phyloP scores from a whole-genome alignment of 2,888 invertebrate species.

The Acleris cristana region DNA sequence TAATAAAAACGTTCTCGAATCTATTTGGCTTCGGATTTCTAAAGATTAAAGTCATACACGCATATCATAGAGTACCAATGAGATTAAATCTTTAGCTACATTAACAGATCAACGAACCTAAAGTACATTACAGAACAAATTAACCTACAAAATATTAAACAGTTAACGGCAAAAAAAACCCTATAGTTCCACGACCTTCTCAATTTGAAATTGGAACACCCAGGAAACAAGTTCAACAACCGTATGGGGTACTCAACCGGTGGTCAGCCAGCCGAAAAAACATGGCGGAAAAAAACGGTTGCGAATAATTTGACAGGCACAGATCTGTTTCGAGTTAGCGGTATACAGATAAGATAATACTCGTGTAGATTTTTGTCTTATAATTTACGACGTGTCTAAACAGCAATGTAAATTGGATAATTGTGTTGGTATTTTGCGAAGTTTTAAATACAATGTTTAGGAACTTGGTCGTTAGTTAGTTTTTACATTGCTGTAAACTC shows the following conservation, averaged over 20 bases:
- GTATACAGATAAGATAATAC: conserved; percentile 25
- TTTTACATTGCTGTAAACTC: not conserved
- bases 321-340: conserved; percentile 38
- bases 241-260: conserved; percentile 47
- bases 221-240: conserved; percentile 44
- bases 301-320: conserved; percentile 46
- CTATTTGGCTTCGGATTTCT: too few relatives aligned
- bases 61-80: not conserved
- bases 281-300: conserved; percentile 47
- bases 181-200: conserved; percentile 41
- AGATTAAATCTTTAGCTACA: not conserved
- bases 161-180: conserved; percentile 17
- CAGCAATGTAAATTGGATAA: conserved; percentile 57
- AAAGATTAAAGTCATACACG: too few relatives aligned
- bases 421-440: conserved; percentile 44
- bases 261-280: conserved; percentile 53
- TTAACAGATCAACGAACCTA: conserved; percentile 16
- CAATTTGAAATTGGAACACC: conserved; percentile 42
- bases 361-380: conserved; percentile 33
- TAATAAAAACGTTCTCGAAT: too few relatives aligned
- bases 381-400: conserved; percentile 21
- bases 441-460: conserved; percentile 12
- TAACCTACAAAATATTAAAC: conserved; percentile 1
- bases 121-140: not conserved
- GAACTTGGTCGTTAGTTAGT: conserved; percentile 1